phyloP scores from a whole-genome alignment of 1,140 invertebrate genomes.

The Eupristina koningsbergeri region DNA sequence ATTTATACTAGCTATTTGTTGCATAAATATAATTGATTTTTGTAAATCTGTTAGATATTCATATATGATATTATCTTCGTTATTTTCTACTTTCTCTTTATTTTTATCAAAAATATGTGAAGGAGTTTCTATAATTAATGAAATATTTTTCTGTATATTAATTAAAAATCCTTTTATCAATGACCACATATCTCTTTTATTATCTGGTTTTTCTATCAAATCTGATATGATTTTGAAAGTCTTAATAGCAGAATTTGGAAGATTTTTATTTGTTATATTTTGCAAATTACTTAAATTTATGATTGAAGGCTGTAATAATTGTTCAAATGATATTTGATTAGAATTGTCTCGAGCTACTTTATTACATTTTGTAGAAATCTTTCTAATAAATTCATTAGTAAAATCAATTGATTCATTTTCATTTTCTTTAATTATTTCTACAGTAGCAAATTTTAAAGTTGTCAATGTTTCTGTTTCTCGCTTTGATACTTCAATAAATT shows the following conservation, averaged over 20 bases:
- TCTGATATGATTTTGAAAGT: slow-evolving; percentile 42
- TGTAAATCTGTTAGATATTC: slow-evolving; percentile 66
- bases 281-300: not conserved
- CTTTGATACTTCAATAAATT: slow-evolving; percentile 64
- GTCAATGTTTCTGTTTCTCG: slow-evolving; percentile 61
- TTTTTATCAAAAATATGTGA: slow-evolving; percentile 51
- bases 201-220: slow-evolving; percentile 45
- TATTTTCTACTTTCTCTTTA: slow-evolving; percentile 46
- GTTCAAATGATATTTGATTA: not conserved
- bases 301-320: not conserved
- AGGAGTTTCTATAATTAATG: slow-evolving; percentile 56
- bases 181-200: slow-evolving; percentile 53
- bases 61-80: slow-evolving; percentile 43
- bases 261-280: not conserved
- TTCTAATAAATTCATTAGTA: not conserved
- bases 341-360: not conserved
- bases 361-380: not conserved
- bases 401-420: not conserved
- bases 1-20: slow-evolving; percentile 61
- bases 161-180: slow-evolving; percentile 58
- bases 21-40: slow-evolving; percentile 67
- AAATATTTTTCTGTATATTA: slow-evolving; percentile 60
- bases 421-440: slow-evolving; percentile 24
- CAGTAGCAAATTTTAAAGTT: slow-evolving; percentile 49
- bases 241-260: slow-evolving; percentile 5